A percentile compares a stretch with the other conserved stretches of the same genome.
Conservation (phyloP, 2,797 vertebrate species). For the Chelmon rostratus region DNA sequence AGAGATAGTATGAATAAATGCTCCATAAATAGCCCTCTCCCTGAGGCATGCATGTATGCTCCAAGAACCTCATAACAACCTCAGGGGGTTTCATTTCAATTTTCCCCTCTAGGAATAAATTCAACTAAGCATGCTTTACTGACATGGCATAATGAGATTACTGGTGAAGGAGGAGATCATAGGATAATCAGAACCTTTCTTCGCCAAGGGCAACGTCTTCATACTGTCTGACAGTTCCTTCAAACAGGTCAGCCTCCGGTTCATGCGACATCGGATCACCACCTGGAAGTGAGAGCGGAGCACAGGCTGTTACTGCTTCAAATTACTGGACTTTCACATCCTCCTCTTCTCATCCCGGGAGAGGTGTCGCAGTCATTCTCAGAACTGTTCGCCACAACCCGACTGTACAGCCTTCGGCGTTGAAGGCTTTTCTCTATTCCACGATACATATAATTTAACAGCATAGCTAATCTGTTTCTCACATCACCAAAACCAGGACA, state of each 20-base stretch:
- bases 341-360: neutral
- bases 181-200: conserved; percentile 61
- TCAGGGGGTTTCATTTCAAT: conserved; percentile 30
- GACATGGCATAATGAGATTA: conserved; percentile 36
- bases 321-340: neutral
- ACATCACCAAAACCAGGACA: neutral
- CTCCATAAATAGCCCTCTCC: conserved; percentile 26
- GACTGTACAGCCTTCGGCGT: neutral
- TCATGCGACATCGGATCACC: conserved; percentile 78
- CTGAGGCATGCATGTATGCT: conserved; percentile 19
- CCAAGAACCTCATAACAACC: conserved; percentile 28
- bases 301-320: neutral
- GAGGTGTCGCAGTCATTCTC: neutral
- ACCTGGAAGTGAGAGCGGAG: conserved; percentile 69
- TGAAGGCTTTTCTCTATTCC: neutral
- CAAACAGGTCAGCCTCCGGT: conserved; percentile 71
- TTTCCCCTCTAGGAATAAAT: conserved; percentile 40
- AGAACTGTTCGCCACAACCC: neutral
- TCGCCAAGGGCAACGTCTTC: conserved; percentile 34
- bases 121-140: conserved; percentile 38
- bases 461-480: neutral
- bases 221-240: conserved; percentile 53
- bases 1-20: conserved; percentile 33
- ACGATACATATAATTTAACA: neutral
- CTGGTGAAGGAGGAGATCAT: conserved; percentile 39